A percentile compares a stretch with the other conserved stretches of the same genome.
These are phyloP conservation scores for Siniperca undulata DNA, from an alignment of 2,797 vertebrate genomes.

Conservation along the genomic window DNA sequence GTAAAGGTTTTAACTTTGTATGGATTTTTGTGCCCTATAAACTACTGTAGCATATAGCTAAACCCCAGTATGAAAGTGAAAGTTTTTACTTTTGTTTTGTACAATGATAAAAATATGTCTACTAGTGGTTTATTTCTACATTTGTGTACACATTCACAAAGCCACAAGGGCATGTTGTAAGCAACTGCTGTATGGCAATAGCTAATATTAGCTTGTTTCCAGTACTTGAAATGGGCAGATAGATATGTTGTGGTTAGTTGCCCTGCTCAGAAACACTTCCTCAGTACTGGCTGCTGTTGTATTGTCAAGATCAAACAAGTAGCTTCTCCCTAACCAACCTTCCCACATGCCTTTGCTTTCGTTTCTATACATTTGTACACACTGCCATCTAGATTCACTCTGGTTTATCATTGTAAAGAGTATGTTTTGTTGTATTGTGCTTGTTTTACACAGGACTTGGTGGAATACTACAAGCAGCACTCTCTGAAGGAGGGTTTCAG, in stretches of 20 bases:
- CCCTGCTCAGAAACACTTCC: conserved; percentile 6
- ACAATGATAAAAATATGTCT: conserved; percentile 8
- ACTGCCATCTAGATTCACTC: neutral
- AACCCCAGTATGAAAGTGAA: neutral
- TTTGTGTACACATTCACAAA: conserved; percentile 12
- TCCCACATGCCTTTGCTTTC: neutral
- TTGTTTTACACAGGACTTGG: conserved; percentile 87
- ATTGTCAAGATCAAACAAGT: conserved; percentile 15
- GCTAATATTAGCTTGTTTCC: conserved; percentile 7
- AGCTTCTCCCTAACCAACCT: neutral
- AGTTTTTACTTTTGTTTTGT: conserved; percentile 2
- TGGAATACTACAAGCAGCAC: conserved; percentile 93
- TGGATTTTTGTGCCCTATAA: conserved; percentile 32
- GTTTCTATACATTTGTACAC: conserved; percentile 18
- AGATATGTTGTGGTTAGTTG: neutral
- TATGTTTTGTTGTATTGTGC: conserved; percentile 32
- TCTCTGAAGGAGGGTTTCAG: conserved; percentile 96
- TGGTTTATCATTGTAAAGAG: neutral
- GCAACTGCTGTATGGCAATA: conserved; percentile 3
- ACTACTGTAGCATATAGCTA: conserved; percentile 36
- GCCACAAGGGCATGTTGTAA: conserved; percentile 1
- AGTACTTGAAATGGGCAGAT: neutral
- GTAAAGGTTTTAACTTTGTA: conserved; percentile 82
- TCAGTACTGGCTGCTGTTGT: neutral
- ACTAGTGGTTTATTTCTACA: conserved; percentile 25